These are phyloP conservation scores for Drusus annulatus DNA, from an alignment of 1,140 invertebrate species.

Conservation along the genomic window DNA sequence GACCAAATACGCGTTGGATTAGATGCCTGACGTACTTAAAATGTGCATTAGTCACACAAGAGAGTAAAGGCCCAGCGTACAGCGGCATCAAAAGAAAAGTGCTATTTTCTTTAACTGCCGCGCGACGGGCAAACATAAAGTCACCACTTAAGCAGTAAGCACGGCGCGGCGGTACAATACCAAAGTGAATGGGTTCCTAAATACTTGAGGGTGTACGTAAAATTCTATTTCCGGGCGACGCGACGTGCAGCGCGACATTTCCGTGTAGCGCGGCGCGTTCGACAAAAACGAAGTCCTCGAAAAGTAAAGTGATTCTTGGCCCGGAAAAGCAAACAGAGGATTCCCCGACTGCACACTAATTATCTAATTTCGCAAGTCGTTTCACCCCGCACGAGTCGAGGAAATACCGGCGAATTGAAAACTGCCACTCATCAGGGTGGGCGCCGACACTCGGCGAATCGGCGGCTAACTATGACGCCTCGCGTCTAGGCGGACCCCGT, in stretches of 20 bases:
- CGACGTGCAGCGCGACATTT: conserved; percentile 4
- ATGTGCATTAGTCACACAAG: too few relatives aligned
- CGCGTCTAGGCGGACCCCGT: not conserved
- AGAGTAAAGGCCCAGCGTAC: too few relatives aligned
- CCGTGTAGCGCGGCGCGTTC: not conserved
- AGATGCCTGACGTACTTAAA: too few relatives aligned
- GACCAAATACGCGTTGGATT: too few relatives aligned
- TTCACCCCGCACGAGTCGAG: conserved; percentile 38
- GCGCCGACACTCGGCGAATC: not conserved
- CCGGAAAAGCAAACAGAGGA: conserved; percentile 27
- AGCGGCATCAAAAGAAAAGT: too few relatives aligned
- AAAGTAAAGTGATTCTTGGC: conserved; percentile 33
- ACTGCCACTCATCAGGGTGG: conserved; percentile 41
- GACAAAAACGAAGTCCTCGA: conserved; percentile 5
- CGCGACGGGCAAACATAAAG: not conserved
- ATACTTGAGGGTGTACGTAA: conserved; percentile 2
- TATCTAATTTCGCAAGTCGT: conserved; percentile 49
- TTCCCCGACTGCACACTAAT: conserved; percentile 42
- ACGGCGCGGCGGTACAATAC: not conserved
- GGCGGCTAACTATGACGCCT: not conserved
- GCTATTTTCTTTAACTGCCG: too few relatives aligned
- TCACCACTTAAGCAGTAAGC: not conserved
- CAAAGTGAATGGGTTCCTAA: not conserved
- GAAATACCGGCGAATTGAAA: conserved; percentile 32
- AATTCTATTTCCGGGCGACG: not conserved